These are phyloP conservation scores for Lucinisca nassula DNA, from an alignment of 2,888 invertebrate genomes.

Conservation along the genomic window DNA sequence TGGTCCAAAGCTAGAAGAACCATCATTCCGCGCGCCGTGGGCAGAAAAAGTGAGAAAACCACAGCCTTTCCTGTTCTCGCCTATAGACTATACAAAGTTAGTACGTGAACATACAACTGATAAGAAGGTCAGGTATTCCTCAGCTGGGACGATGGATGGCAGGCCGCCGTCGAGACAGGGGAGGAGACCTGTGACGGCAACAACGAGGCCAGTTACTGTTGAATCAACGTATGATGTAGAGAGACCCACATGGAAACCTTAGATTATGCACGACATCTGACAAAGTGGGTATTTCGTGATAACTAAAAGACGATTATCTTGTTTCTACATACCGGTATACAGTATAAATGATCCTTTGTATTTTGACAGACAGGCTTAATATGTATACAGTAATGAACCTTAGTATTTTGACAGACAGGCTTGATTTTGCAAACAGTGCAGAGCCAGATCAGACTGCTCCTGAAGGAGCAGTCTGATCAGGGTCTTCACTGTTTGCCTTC, in stretches of 20 bases:
- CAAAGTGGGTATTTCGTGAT: no score
- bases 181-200: conserved; percentile 70
- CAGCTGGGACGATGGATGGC: conserved; percentile 69
- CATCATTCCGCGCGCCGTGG: conserved; percentile 85
- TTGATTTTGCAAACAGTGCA: no score
- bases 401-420: no score
- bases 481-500: no score
- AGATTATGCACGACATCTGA: no score
- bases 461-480: no score
- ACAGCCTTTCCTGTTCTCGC: conserved; percentile 66
- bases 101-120: conserved; percentile 46
- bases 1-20: conserved; percentile 77
- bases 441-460: no score
- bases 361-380: no score
- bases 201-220: conserved; percentile 70
- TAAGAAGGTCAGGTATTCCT: conserved; percentile 53
- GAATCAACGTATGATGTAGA: conserved; percentile 54
- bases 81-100: conserved; percentile 63
- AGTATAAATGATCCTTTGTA: no score
- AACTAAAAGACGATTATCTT: no score
- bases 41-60: conserved; percentile 74
- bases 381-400: no score
- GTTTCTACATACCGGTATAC: no score
- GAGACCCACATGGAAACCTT: conserved; percentile 64
- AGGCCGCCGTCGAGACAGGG: conserved; percentile 75